Evolutionary conservation across 2,888 invertebrate species (phyloP), one percentile per base, ranked within the genome.

Genomic region (Luperina testacea): DNA sequence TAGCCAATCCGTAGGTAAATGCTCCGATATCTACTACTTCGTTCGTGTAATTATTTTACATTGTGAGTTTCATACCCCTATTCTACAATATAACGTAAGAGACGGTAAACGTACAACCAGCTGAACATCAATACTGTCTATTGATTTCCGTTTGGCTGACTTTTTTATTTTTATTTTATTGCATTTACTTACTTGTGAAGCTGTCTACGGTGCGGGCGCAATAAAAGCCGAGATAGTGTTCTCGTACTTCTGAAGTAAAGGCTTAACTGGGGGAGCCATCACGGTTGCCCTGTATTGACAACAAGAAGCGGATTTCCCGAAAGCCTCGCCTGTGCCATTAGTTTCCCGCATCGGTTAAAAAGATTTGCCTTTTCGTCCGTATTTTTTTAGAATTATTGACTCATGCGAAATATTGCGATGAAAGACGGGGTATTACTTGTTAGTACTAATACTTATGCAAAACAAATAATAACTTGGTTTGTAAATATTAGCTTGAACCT

Each of bases 261-360:
- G 96, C 96, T 96, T 96, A 96, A 94, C 94, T 91, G 94, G 92
- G 95, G 94, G 94, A 95, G 94, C 94, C 96, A 95, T 96, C 96
- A 96, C 94, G 92, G 96, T 94, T 93, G 95, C 95, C 94, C 93
- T 94, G 96, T 97, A 96, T 96, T 96, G 96, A 97, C 96, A 97
- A 97, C 96, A 96, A 96, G 96, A 95, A 96, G 95, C 96, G 96
- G 96, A 96, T 97, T 96, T 96, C 92, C 92, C 94, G 94, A 96
- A 96, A 96, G 96, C 96, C 95, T 95, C 96, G 96, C 96, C 96
- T 96, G 93, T 93, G 96, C 96, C 96, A 97, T 97, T 97, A 97
- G 96, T 96, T 97, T 95, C 95, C 94, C 96, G 95, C 96, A 93
- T 95, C 94, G 95, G 96, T 96, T 96, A 96, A 96, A 96, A 96